Evolutionary conservation across 2,888 invertebrate genomes (phyloP), one percentile per base, ranked within the genome.

Genomic region (Ormyrus pomaceus): DNA sequence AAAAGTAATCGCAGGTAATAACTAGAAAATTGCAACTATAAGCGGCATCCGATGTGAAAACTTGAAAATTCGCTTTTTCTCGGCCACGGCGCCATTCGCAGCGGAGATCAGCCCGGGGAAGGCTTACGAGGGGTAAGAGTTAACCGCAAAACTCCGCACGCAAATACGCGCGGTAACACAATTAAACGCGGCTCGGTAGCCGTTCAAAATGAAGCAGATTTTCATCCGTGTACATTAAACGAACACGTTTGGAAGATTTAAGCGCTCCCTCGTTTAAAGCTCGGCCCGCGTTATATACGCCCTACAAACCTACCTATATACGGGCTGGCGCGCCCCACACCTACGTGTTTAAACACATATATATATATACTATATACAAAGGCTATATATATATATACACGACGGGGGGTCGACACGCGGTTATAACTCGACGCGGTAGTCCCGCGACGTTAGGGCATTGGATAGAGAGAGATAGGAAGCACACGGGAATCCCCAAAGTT

Each of bases 191-290:
- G 59, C 66, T 53, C 55, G 69, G 19, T 19, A 6, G 11, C 45
- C 62, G 50, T 46, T 58, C 73, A 62, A 73, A 79, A 79, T 73
- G 68, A 79, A 79, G 69, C 79, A 74, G 69, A 79, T 79, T 79
- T 79, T 79, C 79, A 74, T 79, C 19, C 56, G 62, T 64, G 48
- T 48, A 64, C 73, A 69, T 78, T 74, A 74, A 74, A 66, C 62
- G 69, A 74, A 53, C 77, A 34, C 72, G 53, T 48, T 65, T 53
- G 66, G 51, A 53, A 72, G 64, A 77, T 77, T 77, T 77, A 77
- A 77, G 64, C 64, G 51, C 55, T 5, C 55, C 19, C 56, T 58
- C 71, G 71, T 71, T 77, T 65, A 71, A 77, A 71, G 50, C 62
- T 34, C 50, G 53, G 11, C 11, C 19, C 34, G 6, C 45, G 62